Evolutionary conservation across 2,888 invertebrate species (phyloP).

Genomic region (Glaucopsyche alexis): DNA sequence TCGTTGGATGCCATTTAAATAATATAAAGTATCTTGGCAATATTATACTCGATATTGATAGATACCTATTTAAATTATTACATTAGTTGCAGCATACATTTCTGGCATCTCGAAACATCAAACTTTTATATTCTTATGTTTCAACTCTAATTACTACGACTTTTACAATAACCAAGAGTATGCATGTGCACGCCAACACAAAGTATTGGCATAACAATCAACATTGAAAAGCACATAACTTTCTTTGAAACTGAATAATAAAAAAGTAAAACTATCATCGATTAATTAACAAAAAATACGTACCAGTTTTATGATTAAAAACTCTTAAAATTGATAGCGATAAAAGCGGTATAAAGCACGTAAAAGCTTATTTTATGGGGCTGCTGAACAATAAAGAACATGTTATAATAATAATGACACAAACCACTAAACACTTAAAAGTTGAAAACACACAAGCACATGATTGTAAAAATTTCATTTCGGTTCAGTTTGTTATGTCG

Average conservation of each 20-base stretch:
- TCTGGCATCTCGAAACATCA: no score
- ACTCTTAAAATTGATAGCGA: neutral
- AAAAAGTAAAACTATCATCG: neutral
- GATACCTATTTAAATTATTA: neutral
- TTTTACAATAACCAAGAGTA: neutral
- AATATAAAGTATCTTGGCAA: neutral
- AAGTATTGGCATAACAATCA: neutral
- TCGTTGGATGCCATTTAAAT: neutral
- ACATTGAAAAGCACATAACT: neutral
- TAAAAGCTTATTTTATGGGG: conserved; percentile 14
- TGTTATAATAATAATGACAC: neutral
- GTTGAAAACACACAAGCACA: conserved; percentile 22
- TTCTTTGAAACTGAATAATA: neutral
- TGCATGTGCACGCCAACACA: neutral
- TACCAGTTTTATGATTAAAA: conserved; percentile 34
- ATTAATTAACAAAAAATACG: neutral
- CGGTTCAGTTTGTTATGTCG: neutral
- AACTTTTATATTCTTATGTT: neutral
- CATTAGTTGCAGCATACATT: no score
- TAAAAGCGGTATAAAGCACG: conserved; percentile 1
- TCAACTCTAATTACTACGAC: neutral
- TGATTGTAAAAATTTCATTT: neutral
- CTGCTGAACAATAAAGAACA: conserved; percentile 9
- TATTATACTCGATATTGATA: neutral
- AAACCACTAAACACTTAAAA: conserved; percentile 17